Evolutionary conservation across 2,888 invertebrate genomes (phyloP), one percentile per base, ranked within the genome.

Genomic region (Autographa pulchrina): DNA sequence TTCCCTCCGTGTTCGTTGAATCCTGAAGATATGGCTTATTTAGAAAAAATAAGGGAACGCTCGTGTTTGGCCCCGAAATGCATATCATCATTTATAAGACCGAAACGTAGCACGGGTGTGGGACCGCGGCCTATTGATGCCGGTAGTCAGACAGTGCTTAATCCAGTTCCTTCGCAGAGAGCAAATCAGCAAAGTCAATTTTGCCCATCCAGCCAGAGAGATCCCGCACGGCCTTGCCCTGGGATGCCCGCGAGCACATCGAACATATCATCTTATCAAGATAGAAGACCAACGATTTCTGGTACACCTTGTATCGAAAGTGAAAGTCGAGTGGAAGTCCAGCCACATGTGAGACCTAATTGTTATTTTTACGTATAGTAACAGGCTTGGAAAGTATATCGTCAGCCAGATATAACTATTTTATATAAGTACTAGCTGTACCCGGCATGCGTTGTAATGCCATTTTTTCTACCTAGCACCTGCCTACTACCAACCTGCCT

Each of bases 21-120:
- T 54, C 32, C 66, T 14, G 88, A 89, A 71, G 93, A 93, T 1
- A 81, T 70, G 70, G 84, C 81, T 3, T 83, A 89, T 76, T 78
- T 92, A 60, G 77, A 88, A 25, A 86, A 70, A 65, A 89, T 92
- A 5, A 86, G 84, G 77, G 78, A 85, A 31, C 86, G 90, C 72
- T 69, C 78, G 1, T 73, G 74, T 38, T 41, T 80, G 14, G 18
- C 83, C 31, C 83, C 80, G 20, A 68, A 59, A 35, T 76, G 79
- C 59, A 11, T 75, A 0, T 54, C 43, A 0, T 59, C 73, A 16
- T 14, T 81, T 35, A 0, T 63, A 18, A 54, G 11, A 35, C 56
- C 61, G n/a, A 82, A 62, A 32, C 52, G 75, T 66, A 83, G 89
- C 54, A 80, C 81, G 0, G 77, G 80, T 3, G 74, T 85, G 0